These are phyloP conservation scores for Myiotriccus ornatus DNA, from an alignment of 2,797 vertebrate species.

Conservation along the genomic window DNA sequence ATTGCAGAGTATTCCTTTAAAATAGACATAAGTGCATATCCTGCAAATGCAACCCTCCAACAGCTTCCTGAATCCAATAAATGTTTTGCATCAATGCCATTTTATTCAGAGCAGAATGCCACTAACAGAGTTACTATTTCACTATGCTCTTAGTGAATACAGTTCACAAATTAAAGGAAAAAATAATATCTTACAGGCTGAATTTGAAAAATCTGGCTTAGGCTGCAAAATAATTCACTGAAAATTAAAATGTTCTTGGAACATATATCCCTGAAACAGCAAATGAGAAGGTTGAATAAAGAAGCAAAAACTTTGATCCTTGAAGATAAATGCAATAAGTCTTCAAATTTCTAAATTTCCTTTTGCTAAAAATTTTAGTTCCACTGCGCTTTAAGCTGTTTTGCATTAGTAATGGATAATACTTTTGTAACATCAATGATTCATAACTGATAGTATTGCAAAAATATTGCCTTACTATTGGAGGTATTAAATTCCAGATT, in stretches of 20 bases:
- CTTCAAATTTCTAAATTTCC: background rate
- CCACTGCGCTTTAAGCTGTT: conserved; percentile 4
- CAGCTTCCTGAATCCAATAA: background rate
- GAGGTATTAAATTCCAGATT: background rate
- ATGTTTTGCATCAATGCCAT: background rate
- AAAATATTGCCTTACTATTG: background rate
- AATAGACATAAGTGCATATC: background rate
- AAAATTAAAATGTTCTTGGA: background rate
- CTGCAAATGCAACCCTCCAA: background rate
- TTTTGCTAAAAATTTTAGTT: background rate
- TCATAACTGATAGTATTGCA: background rate
- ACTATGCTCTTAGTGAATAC: background rate
- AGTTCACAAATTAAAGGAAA: background rate
- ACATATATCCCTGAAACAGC: fast-evolving
- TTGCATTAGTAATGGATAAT: background rate
- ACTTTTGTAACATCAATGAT: background rate
- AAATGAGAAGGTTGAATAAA: background rate
- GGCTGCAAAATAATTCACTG: background rate
- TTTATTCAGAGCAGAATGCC: background rate
- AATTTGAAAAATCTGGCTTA: background rate
- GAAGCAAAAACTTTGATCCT: background rate
- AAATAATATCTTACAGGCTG: background rate
- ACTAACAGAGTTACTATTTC: background rate
- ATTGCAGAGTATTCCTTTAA: background rate
- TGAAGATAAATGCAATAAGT: background rate